A percentile compares a stretch with the other conserved stretches of the same genome.
These are phyloP conservation scores for Agrilus planipennis DNA, from an alignment of 1,140 invertebrate species.

Conservation along the genomic window DNA sequence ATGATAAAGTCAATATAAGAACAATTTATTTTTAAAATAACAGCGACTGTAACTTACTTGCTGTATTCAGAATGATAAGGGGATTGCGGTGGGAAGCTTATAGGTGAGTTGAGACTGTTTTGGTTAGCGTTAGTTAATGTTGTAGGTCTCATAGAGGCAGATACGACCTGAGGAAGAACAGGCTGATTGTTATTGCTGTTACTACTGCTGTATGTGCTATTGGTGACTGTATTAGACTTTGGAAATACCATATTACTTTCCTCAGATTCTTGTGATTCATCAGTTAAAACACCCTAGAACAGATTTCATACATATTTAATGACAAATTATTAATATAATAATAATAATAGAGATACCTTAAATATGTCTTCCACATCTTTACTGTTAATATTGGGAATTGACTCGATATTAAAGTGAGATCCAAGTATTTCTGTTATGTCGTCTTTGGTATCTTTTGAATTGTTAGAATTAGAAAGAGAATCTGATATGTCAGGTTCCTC, in stretches of 20 bases:
- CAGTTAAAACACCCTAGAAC: slow-evolving; percentile 56
- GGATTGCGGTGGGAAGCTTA: slow-evolving; percentile 56
- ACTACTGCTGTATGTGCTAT: slow-evolving; percentile 15
- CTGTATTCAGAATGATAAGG: slow-evolving; percentile 73
- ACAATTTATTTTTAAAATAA: slow-evolving; percentile 7
- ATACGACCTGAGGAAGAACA: slow-evolving; percentile 9
- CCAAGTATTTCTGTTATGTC: slow-evolving; percentile 55
- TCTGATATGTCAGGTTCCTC: slow-evolving; percentile 25
- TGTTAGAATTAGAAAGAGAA: slow-evolving; percentile 22
- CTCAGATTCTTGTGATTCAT: slow-evolving; percentile 59
- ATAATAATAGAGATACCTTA: slow-evolving; percentile 41
- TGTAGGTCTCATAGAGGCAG: slow-evolving; percentile 33
- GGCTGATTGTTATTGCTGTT: slow-evolving; percentile 11
- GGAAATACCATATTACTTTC: slow-evolving; percentile 39
- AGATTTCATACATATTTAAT: slow-evolving; percentile 33
- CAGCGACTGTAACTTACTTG: slow-evolving; percentile 45
- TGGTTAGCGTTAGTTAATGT: slow-evolving; percentile 41
- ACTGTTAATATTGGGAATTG: slow-evolving; percentile 76
- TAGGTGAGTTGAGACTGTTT: slow-evolving; percentile 47
- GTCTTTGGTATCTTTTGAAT: slow-evolving; percentile 42
- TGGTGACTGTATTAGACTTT: slow-evolving; percentile 20
- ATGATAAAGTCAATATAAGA: background rate
- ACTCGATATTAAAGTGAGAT: slow-evolving; percentile 52
- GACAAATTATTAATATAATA: background rate
- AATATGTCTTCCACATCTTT: slow-evolving; percentile 89